phyloP scores from a whole-genome alignment of 2,113 vertebrate species.

The Gymnobelideus leadbeateri region DNA sequence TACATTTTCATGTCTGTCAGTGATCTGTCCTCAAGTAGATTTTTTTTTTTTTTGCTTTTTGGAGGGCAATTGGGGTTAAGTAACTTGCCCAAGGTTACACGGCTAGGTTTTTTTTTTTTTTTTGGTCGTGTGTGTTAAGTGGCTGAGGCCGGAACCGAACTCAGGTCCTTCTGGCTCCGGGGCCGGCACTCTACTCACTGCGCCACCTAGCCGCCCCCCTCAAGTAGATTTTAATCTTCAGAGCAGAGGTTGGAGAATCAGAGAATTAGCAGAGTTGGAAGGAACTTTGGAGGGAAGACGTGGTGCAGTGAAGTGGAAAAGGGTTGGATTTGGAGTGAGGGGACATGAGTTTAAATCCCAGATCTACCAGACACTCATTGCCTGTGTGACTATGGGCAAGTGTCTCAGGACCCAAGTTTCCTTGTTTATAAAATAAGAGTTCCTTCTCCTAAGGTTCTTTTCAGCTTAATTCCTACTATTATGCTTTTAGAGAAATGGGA shows the following conservation, averaged over 20 bases:
- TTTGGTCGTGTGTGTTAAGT: no score
- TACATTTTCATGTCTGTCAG: not conserved
- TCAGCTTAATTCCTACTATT: not conserved
- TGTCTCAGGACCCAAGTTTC: not conserved
- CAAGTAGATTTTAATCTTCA: no score
- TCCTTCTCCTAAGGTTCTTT: not conserved
- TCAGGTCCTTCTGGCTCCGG: no score
- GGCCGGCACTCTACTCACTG: no score
- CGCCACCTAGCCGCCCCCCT: no score
- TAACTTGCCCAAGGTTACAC: no score
- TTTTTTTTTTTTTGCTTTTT: no score
- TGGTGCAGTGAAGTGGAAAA: not conserved
- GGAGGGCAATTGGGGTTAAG: no score
- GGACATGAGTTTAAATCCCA: not conserved
- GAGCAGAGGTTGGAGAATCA: not conserved
- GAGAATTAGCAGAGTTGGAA: not conserved
- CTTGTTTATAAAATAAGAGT: not conserved
- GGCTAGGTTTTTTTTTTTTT: no score
- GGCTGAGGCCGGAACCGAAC: no score
- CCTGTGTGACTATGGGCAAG: not conserved
- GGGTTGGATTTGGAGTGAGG: not conserved
- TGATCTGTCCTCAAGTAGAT: accelerated
- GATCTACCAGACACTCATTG: not conserved
- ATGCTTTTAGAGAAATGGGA: not conserved
- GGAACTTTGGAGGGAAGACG: not conserved